Conservation (phyloP, 2,113 vertebrate genomes). For the Cathartes aura region DNA sequence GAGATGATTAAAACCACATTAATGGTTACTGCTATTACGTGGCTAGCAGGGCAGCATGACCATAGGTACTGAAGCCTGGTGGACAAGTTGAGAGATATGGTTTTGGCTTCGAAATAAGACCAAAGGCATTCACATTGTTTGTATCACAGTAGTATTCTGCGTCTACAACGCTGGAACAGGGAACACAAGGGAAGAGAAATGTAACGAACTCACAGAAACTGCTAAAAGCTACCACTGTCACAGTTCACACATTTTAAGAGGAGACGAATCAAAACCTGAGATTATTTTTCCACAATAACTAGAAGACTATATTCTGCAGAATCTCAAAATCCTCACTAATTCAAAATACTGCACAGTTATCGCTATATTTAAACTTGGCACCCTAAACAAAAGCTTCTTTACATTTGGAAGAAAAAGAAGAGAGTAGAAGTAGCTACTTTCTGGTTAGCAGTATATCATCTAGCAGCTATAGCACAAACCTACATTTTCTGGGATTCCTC, state of each 20-base stretch:
- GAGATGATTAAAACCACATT: rapidly evolving
- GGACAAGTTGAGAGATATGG: background rate
- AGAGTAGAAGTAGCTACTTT: background rate
- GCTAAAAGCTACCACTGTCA: background rate
- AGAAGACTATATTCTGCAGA: background rate
- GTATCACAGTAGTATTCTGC: background rate
- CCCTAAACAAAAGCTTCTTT: background rate
- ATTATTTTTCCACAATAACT: background rate
- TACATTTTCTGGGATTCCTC: background rate
- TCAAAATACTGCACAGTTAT: background rate
- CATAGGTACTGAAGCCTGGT: background rate
- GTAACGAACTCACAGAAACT: background rate
- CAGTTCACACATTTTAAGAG: background rate
- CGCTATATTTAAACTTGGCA: background rate
- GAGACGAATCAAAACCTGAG: background rate
- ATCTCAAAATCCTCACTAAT: background rate
- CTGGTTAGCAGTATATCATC: background rate
- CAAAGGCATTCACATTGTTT: background rate
- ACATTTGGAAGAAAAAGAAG: background rate
- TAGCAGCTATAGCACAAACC: background rate
- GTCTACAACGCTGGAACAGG: background rate
- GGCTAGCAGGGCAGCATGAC: background rate
- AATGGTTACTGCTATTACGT: background rate
- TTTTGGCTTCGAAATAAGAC: background rate
- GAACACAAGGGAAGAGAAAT: background rate